Conservation (phyloP, 2,888 invertebrate species). For the Herminia tarsipennalis region DNA sequence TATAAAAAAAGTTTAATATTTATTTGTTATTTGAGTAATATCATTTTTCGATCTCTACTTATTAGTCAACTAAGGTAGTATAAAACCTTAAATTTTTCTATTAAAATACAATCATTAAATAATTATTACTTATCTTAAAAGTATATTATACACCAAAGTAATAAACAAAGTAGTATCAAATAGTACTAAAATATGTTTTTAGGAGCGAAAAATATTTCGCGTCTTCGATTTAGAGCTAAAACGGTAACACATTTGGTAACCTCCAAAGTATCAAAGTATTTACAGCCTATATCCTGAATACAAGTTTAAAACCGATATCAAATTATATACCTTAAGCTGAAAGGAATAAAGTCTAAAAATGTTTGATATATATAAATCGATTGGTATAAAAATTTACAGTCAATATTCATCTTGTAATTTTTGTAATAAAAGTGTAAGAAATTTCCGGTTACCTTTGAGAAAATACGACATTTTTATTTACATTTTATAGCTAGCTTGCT, state of each 20-base stretch:
- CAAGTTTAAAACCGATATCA: background rate
- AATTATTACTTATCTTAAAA: background rate
- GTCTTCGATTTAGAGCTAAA: constrained; percentile 7
- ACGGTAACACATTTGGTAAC: constrained; percentile 10
- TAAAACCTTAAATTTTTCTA: no score
- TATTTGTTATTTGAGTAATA: no score
- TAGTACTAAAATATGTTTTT: constrained; percentile 12
- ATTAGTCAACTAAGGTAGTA: no score
- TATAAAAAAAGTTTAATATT: no score
- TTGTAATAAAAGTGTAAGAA: constrained; percentile 16
- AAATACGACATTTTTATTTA: constrained; percentile 21
- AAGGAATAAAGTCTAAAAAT: background rate
- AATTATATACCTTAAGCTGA: background rate
- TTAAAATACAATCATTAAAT: background rate
- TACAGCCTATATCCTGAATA: constrained; percentile 4
- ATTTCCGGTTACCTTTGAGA: constrained; percentile 7
- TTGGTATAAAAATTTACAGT: constrained; percentile 14
- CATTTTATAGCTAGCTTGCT: constrained; percentile 12
- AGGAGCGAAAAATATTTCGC: constrained; percentile 6
- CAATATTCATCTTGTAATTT: constrained; percentile 12
- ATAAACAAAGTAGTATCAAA: constrained; percentile 6
- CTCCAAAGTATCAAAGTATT: constrained; percentile 16
- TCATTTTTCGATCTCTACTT: no score
- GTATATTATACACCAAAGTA: background rate
- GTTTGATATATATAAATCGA: background rate